Conservation (phyloP, 2,113 vertebrate species). For the Callorhinus ursinus region DNA sequence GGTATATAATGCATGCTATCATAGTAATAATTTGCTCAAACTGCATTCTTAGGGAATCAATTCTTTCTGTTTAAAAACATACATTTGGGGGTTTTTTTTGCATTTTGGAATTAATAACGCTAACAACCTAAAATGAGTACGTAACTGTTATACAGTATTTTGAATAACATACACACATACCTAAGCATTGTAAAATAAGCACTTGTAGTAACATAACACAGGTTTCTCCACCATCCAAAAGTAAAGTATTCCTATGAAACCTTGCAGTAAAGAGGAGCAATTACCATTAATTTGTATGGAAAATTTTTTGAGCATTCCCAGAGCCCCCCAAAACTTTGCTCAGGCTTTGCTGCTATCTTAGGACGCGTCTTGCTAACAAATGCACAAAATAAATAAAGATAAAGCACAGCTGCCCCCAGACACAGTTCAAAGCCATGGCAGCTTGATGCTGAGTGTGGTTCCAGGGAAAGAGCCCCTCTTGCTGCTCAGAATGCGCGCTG, state of each 20-base stretch:
- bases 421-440: not conserved
- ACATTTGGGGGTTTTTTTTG: not conserved
- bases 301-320: not conserved
- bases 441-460: not conserved
- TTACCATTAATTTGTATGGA: not conserved
- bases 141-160: not conserved
- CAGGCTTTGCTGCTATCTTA: not conserved
- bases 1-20: not conserved
- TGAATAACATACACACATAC: not conserved
- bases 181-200: not conserved
- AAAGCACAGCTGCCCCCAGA: not conserved
- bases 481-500: not conserved
- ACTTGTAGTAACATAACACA: not conserved
- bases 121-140: slow-evolving; percentile 17
- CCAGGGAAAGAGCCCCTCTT: not conserved
- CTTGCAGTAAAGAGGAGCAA: not conserved
- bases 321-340: not conserved
- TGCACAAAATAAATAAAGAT: not conserved
- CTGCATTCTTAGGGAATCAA: slow-evolving; percentile 22
- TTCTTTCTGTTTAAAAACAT: slow-evolving; percentile 42
- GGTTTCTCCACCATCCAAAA: not conserved
- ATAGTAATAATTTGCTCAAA: slow-evolving; percentile 49
- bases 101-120: slow-evolving; percentile 6
- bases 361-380: not conserved
- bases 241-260: not conserved